phyloP scores from a whole-genome alignment of 2,113 vertebrate species.

The Silurus glanis region DNA sequence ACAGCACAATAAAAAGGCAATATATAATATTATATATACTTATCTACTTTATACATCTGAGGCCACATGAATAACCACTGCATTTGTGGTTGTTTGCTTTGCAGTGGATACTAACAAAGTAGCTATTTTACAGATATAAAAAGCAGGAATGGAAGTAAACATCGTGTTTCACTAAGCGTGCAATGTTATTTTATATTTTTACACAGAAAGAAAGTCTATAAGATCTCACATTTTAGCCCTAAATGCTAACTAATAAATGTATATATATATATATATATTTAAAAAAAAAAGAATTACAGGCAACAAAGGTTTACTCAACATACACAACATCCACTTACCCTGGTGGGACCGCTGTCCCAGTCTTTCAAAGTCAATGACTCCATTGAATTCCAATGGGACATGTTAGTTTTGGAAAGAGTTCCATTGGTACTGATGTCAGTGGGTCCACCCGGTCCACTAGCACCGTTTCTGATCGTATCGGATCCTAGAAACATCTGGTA shows the following conservation, averaged over 20 bases:
- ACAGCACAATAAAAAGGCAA: no score
- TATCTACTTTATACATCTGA: no score
- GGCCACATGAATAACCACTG: background rate
- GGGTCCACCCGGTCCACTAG: conserved; percentile 56
- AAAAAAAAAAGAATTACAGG: background rate
- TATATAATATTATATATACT: background rate
- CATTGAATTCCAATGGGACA: conserved; percentile 65
- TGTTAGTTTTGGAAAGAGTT: conserved; percentile 55
- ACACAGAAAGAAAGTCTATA: background rate
- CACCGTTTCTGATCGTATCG: conserved; percentile 56
- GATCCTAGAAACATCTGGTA: conserved; percentile 71
- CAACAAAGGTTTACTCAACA: background rate
- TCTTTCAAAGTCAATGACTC: conserved; percentile 72
- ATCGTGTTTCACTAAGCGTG: background rate
- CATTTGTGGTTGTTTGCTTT: background rate
- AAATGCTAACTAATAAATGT: background rate
- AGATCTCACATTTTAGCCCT: background rate
- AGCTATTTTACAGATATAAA: background rate
- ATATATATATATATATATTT: no score
- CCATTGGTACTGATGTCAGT: conserved; percentile 57
- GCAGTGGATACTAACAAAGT: background rate
- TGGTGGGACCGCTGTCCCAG: conserved; percentile 68
- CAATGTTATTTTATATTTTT: background rate
- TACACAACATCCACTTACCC: conserved; percentile 54
- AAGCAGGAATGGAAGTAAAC: background rate